These are phyloP conservation scores for Climacteris rufus DNA, from an alignment of 2,113 vertebrate species.

Conservation along the genomic window DNA sequence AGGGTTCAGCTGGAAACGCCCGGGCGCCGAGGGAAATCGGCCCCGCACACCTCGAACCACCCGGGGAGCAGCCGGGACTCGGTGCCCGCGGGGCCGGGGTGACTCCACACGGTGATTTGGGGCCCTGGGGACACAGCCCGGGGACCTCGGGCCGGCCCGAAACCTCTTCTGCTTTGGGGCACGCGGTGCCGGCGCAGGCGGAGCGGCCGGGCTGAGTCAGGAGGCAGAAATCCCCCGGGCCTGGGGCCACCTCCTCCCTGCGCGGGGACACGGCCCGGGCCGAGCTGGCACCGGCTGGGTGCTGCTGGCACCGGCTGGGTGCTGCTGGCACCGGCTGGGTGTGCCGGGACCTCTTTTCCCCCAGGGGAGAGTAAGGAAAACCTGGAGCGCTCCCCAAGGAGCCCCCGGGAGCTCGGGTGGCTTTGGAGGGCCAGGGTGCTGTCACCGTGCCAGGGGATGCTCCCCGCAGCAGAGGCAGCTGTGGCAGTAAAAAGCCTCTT, in stretches of 20 bases:
- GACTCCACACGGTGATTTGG: accelerated
- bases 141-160: not conserved
- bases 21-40: accelerated
- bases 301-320: too few species aligned
- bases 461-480: not conserved
- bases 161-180: not conserved
- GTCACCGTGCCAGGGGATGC: not conserved
- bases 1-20: not conserved
- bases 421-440: not conserved
- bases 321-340: too few species aligned
- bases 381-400: not conserved
- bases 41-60: too few species aligned
- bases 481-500: not conserved
- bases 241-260: too few species aligned
- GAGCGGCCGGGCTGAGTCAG: not conserved
- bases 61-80: too few species aligned
- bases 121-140: not conserved
- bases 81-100: accelerated
- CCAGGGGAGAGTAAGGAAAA: not conserved
- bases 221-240: not conserved
- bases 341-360: accelerated
- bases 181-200: not conserved
- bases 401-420: not conserved
- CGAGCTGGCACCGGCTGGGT: too few species aligned
- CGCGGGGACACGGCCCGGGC: too few species aligned